Evolutionary conservation across 2,797 vertebrate genomes (phyloP), one percentile per base, ranked within the genome.

Genomic region (Myotis daubentonii): DNA sequence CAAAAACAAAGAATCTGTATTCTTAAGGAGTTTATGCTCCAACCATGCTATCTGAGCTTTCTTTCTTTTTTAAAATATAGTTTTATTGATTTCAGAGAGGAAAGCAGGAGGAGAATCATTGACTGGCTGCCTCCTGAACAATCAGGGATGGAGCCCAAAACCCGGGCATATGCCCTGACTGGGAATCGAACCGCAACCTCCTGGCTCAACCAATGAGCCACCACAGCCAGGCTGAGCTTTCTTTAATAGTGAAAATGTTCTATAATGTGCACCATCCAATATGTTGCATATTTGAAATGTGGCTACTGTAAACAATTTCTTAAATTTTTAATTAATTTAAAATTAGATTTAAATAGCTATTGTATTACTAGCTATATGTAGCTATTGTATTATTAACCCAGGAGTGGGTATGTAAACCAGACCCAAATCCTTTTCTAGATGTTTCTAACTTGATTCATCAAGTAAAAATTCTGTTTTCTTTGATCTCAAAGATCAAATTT

Each of bases 321-420:
- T 19, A 22, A 60, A 75, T 44, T 85, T 72, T 71, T 74, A 92
- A 71, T 41, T 44, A 55, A 86, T 33, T 91, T 75, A 47, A 95
- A 95, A 74, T 88, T 57, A 66, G 47, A 72, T 53, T 83, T 90
- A 62, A 94, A 94, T 8, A 90, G 36, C 41, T 78, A 62, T 62
- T 62, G 60, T 62, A 30, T 62, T 62, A 13, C 60, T 62, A 28
- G 25, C 57, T 60, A 60, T 60, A 28, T 28, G 11, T 13, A 28
- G 57, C 57, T 60, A 60, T 28, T 60, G 57, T 60, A 60, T 60
- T 60, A 23, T 28, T 20, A 6, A n/a, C 33, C 23, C 47, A 33
- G 47, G 36, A 8, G 93, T n/a, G 10, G 71, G 22, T 51, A 33
- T 55, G 44, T n/a, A 49, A 89, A 76, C 55, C 6, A 93, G 60